Percentiles rank a stretch among this genome's conserved stretches.
Evolutionary conservation across 64 coral and sea anemone genomes (phyloP).

Genomic region (Stylophora pistillata): DNA sequence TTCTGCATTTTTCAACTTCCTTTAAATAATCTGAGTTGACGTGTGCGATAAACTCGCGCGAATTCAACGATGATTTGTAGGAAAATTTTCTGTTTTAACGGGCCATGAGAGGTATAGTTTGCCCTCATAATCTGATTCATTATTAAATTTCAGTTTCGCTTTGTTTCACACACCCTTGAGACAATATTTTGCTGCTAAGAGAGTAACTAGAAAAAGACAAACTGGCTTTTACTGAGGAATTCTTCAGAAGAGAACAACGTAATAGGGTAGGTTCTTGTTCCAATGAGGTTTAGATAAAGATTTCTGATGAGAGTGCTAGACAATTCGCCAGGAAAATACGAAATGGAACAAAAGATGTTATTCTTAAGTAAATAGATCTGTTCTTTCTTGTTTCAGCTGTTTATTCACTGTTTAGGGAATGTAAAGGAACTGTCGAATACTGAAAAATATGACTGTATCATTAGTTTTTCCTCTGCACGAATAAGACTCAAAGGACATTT

Average conservation of each 20-base stretch:
- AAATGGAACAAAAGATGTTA: neutral
- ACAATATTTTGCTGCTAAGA: neutral
- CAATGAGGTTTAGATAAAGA: neutral
- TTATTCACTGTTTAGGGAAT: neutral
- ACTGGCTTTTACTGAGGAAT: neutral
- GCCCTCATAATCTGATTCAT: neutral
- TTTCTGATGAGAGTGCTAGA: neutral
- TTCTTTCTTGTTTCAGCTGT: neutral
- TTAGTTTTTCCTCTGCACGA: too few species aligned
- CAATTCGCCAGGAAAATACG: neutral
- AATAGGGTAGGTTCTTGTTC: neutral
- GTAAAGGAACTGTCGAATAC: neutral
- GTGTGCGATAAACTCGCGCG: neutral
- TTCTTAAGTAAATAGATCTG: neutral
- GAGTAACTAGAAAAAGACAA: neutral
- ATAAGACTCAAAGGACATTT: too few species aligned
- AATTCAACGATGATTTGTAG: neutral
- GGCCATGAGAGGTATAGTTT: neutral
- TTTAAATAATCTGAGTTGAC: too few species aligned
- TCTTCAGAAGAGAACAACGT: neutral
- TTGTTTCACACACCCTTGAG: neutral
- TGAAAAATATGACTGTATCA: too few species aligned
- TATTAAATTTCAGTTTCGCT: neutral
- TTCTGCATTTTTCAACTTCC: neutral
- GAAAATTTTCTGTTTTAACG: neutral